Conservation (phyloP, 2,113 vertebrate species). For the Cochlearius cochlearius region DNA sequence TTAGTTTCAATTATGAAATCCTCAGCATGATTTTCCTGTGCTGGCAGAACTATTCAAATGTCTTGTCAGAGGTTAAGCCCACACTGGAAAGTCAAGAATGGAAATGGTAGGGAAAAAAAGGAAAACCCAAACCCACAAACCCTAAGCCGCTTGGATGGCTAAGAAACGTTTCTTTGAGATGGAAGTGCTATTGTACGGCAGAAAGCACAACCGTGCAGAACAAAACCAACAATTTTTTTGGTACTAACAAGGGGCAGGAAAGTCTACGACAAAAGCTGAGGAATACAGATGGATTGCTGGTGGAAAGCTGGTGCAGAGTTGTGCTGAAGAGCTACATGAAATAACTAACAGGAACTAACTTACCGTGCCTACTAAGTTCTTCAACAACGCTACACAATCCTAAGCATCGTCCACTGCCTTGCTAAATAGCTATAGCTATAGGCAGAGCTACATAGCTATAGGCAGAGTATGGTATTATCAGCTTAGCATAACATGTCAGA, state of each 20-base stretch:
- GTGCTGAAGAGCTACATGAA: background rate
- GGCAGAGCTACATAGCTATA: background rate
- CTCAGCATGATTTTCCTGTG: background rate
- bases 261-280: background rate
- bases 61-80: background rate
- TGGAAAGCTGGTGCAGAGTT: background rate
- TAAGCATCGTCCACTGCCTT: background rate
- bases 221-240: background rate
- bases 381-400: background rate
- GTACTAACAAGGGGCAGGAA: background rate
- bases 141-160: background rate
- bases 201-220: background rate
- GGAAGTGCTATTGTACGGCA: background rate
- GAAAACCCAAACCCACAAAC: background rate
- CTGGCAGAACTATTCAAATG: background rate
- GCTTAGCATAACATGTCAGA: background rate
- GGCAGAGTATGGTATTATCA: background rate
- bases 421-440: background rate
- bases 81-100: background rate
- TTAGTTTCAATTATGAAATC: constrained; percentile 18
- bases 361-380: background rate
- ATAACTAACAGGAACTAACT: background rate
- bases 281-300: background rate
- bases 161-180: background rate
- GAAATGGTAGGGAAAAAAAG: background rate